These are phyloP conservation scores for Eupithecia exiguata DNA, from an alignment of 2,888 invertebrate genomes.

Conservation along the genomic window DNA sequence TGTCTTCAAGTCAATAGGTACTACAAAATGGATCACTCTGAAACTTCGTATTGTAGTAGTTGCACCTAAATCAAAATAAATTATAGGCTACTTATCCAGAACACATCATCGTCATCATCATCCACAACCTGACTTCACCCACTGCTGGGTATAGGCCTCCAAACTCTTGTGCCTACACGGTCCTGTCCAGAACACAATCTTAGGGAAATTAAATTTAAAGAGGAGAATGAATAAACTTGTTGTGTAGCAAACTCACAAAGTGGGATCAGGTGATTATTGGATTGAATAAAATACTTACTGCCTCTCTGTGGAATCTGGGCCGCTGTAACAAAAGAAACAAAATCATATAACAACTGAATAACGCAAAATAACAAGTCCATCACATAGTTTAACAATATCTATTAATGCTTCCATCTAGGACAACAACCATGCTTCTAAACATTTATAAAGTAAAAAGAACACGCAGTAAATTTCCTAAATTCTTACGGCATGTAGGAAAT, in stretches of 20 bases:
- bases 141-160: too few species aligned
- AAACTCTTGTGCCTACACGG: too few species aligned
- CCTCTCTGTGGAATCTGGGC: slow-evolving; percentile 95
- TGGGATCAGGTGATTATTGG: background rate
- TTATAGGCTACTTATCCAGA: background rate
- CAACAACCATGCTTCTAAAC: slow-evolving; percentile 81
- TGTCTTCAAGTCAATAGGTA: background rate
- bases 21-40: background rate
- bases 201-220: background rate
- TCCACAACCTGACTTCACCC: too few species aligned
- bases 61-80: background rate
- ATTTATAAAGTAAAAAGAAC: slow-evolving; percentile 58
- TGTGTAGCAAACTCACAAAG: background rate
- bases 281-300: slow-evolving; percentile 86
- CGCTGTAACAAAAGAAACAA: slow-evolving; percentile 88
- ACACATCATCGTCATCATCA: too few species aligned
- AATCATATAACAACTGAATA: slow-evolving; percentile 31
- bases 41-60: background rate
- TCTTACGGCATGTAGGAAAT: slow-evolving; percentile 30
- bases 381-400: slow-evolving; percentile 27
- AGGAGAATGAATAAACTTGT: background rate
- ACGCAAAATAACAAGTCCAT: slow-evolving; percentile 4
- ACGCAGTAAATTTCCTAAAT: slow-evolving; percentile 46
- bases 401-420: slow-evolving; percentile 63
- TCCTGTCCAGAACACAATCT: background rate